Conservation (phyloP, 2,113 vertebrate species). For the Bolborhynchus lineola region DNA sequence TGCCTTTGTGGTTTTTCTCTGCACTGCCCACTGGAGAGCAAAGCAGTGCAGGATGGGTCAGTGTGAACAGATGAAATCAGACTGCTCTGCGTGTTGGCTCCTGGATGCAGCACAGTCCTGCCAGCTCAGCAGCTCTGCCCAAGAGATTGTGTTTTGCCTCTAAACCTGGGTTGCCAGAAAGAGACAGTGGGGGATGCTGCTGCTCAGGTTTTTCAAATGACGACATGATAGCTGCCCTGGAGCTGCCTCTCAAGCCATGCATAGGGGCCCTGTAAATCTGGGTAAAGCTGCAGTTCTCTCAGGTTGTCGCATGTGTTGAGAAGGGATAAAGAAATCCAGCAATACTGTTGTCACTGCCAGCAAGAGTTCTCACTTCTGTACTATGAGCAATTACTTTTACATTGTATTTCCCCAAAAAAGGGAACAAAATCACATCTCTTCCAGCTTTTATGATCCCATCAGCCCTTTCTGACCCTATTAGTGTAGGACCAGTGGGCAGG, state of each 20-base stretch:
- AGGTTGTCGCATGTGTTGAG: background rate
- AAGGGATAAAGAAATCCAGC: background rate
- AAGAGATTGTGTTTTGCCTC: background rate
- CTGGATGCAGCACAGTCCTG: background rate
- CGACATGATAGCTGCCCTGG: accelerated
- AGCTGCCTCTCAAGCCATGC: background rate
- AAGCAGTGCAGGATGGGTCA: background rate
- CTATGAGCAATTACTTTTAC: background rate
- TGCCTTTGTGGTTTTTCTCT: background rate
- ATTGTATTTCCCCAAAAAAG: background rate
- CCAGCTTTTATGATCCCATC: background rate
- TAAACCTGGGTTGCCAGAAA: background rate
- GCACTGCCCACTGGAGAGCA: background rate
- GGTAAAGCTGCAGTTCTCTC: background rate
- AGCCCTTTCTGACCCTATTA: background rate
- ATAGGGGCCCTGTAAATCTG: background rate
- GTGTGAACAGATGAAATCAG: too few species aligned
- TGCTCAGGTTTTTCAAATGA: background rate
- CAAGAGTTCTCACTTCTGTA: background rate
- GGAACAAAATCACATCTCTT: background rate
- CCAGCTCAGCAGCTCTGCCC: accelerated
- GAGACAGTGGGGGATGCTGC: background rate
- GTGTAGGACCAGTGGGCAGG: background rate
- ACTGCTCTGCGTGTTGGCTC: accelerated
- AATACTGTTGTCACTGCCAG: background rate